Evolutionary conservation across 2,113 vertebrate genomes (phyloP).

Genomic region (chimpanzee (Pan troglodytes)): DNA sequence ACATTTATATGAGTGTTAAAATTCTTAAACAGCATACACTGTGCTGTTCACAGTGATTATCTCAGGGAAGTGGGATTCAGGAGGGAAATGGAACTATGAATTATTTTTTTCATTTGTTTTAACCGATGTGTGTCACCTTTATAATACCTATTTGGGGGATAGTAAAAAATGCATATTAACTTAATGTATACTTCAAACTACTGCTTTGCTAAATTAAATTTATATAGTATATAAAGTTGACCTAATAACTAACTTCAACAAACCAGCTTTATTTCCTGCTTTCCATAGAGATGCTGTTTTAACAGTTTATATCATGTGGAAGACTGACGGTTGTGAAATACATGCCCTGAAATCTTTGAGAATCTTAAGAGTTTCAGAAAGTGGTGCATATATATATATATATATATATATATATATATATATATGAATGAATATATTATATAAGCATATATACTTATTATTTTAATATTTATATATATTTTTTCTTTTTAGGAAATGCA

Average conservation of each 20-base stretch:
- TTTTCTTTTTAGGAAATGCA: background rate
- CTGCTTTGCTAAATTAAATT: background rate
- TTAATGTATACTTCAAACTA: background rate
- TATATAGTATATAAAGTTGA: background rate
- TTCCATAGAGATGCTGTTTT: background rate
- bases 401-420: background rate
- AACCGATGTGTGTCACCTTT: background rate
- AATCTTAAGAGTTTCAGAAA: conserved; percentile 29
- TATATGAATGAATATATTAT: no score
- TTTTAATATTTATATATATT: no score
- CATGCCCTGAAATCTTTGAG: background rate
- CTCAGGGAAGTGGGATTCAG: background rate
- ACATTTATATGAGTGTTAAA: background rate
- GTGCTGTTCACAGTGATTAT: background rate
- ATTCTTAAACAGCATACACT: background rate
- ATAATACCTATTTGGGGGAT: background rate
- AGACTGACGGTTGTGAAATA: background rate
- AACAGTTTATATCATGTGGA: background rate
- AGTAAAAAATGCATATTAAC: conserved; percentile 22
- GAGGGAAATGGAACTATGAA: background rate
- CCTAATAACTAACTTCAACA: background rate
- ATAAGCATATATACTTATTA: no score
- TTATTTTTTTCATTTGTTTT: background rate
- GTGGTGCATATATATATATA: background rate
- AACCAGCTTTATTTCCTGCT: background rate